phyloP scores from a whole-genome alignment of 2,888 invertebrate genomes.

The Hydrotaea diabolus region DNA sequence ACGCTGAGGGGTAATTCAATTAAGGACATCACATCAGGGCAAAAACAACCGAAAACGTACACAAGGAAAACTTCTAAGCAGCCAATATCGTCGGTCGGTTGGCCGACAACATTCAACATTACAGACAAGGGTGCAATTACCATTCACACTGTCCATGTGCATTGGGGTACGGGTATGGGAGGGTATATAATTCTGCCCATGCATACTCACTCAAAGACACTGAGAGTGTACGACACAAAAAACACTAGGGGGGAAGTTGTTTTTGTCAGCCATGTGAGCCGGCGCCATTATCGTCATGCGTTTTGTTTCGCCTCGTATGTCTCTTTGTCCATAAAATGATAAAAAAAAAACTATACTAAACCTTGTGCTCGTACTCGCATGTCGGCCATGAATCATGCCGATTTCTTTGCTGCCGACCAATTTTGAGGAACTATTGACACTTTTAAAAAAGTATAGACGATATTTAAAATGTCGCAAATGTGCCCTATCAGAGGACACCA shows the following conservation, averaged over 20 bases:
- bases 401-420: neutral
- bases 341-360: slow-evolving; percentile 8
- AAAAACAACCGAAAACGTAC: slow-evolving; percentile 46
- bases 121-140: slow-evolving; percentile 35
- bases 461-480: no score
- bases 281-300: slow-evolving; percentile 25
- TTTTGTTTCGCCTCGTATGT: neutral
- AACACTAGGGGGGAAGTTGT: neutral
- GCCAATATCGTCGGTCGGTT: slow-evolving; percentile 40
- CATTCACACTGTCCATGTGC: neutral
- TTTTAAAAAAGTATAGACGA: no score
- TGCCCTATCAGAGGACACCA: no score
- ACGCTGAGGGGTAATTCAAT: slow-evolving; percentile 71
- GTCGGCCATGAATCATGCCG: neutral
- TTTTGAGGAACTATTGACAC: no score
- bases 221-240: neutral
- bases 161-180: neutral
- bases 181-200: neutral
- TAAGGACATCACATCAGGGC: slow-evolving; percentile 60
- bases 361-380: neutral
- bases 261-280: neutral
- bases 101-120: neutral
- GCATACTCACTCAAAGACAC: neutral
- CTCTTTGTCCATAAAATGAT: neutral
- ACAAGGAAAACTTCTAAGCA: slow-evolving; percentile 35